A percentile compares a stretch with the other conserved stretches of the same genome.
These are phyloP conservation scores for Leucoma salicis DNA, from an alignment of 2,888 invertebrate genomes.

Conservation along the genomic window DNA sequence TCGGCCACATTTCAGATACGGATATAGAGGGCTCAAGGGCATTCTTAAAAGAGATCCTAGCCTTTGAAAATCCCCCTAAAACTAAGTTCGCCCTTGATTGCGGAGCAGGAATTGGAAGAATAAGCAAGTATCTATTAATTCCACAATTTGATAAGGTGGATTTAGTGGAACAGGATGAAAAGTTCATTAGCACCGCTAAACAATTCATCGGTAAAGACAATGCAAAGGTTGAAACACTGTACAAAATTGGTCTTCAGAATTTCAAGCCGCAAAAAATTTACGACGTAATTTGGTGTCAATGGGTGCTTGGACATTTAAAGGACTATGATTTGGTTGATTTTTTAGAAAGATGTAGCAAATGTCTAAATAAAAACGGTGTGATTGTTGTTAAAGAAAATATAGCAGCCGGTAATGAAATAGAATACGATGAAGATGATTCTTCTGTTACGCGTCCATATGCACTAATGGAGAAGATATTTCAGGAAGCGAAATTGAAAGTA, in stretches of 20 bases:
- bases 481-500: conserved; percentile 86
- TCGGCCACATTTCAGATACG: conserved; percentile 90
- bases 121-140: conserved; percentile 91
- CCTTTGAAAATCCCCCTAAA: conserved; percentile 75
- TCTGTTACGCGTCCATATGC: conserved; percentile 92
- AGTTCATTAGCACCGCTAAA: conserved; percentile 89
- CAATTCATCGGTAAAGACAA: conserved; percentile 62
- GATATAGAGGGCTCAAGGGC: conserved; percentile 93
- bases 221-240: conserved; percentile 85
- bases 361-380: conserved; percentile 50
- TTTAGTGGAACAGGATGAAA: conserved; percentile 94
- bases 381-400: conserved; percentile 87
- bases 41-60: conserved; percentile 84
- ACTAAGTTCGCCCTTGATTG: conserved; percentile 92
- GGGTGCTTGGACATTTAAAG: conserved; percentile 95
- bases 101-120: conserved; percentile 98
- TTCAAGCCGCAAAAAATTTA: conserved; percentile 91
- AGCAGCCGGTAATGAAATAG: conserved; percentile 83
- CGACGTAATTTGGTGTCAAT: conserved; percentile 98
- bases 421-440: conserved; percentile 92
- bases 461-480: conserved; percentile 84
- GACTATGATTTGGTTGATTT: conserved; percentile 92
- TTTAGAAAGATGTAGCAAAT: conserved; percentile 83
- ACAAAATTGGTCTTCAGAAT: conserved; percentile 89
- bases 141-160: conserved; percentile 92